phyloP scores from a whole-genome alignment of 2,888 invertebrate genomes.

The Shargacucullia verbasci region DNA sequence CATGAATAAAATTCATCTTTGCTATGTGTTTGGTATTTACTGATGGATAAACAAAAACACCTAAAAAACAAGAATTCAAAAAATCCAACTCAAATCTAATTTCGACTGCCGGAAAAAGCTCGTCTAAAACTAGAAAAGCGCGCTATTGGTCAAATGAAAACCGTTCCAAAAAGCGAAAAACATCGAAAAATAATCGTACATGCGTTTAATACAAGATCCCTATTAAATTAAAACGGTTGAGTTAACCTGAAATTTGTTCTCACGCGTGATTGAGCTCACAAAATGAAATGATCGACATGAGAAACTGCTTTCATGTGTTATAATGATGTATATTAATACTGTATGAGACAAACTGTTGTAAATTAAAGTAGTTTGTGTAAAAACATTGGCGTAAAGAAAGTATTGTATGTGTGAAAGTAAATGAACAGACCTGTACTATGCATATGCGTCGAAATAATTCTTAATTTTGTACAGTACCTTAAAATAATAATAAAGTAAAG shows the following conservation, averaged over 20 bases:
- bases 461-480: no score
- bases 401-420: no score
- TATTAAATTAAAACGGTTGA: conserved; percentile 46
- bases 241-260: conserved; percentile 28
- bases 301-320: conserved; percentile 19
- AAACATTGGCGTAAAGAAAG: no score
- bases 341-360: background rate
- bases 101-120: background rate
- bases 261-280: conserved; percentile 21
- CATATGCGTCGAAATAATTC: no score
- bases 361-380: no score
- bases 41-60: no score
- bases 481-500: no score
- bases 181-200: conserved; percentile 18
- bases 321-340: conserved; percentile 3
- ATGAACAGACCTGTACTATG: no score
- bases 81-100: background rate
- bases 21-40: no score
- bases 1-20: no score
- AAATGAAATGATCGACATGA: conserved; percentile 19
- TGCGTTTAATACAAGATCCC: conserved; percentile 24
- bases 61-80: no score
- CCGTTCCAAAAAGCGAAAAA: conserved; percentile 13
- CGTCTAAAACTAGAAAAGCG: background rate
- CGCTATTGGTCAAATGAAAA: background rate